Conservation (phyloP, 1,140 invertebrate species). For the Centruroides sculpturatus region DNA sequence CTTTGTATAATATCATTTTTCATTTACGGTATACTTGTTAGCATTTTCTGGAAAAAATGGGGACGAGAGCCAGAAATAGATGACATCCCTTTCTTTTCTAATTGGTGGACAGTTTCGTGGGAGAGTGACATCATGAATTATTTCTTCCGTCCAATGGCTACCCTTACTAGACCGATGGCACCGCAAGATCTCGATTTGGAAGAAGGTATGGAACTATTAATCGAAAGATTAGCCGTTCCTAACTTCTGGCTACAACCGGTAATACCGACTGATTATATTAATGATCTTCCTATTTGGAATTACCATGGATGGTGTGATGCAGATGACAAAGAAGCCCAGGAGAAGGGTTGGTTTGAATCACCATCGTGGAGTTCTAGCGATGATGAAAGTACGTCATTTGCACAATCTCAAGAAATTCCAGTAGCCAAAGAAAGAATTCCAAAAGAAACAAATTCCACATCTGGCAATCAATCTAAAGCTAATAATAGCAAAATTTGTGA, state of each 20-base stretch:
- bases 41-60: constrained; percentile 14
- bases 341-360: constrained; percentile 4
- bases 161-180: constrained; percentile 17
- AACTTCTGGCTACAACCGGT: constrained; percentile 35
- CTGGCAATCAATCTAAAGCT: too few relatives aligned
- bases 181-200: constrained; percentile 26
- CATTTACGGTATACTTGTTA: constrained; percentile 19
- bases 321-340: constrained; percentile 15
- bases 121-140: constrained; percentile 22
- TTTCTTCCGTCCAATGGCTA: constrained; percentile 27
- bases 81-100: constrained; percentile 3
- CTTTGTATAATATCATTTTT: constrained; percentile 7
- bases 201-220: constrained; percentile 29
- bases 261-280: constrained; percentile 33
- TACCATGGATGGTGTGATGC: constrained; percentile 23
- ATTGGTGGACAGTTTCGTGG: constrained; percentile 23
- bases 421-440: neutral
- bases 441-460: too few relatives aligned
- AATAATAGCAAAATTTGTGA: too few relatives aligned
- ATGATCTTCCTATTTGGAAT: constrained; percentile 38
- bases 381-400: constrained; percentile 10
- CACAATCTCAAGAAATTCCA: neutral
- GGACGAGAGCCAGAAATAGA: neutral
- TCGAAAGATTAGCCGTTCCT: constrained; percentile 32
- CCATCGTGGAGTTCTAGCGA: constrained; percentile 13